phyloP scores from a whole-genome alignment of 2,888 invertebrate genomes.

The Heteromyza rotundicornis region DNA sequence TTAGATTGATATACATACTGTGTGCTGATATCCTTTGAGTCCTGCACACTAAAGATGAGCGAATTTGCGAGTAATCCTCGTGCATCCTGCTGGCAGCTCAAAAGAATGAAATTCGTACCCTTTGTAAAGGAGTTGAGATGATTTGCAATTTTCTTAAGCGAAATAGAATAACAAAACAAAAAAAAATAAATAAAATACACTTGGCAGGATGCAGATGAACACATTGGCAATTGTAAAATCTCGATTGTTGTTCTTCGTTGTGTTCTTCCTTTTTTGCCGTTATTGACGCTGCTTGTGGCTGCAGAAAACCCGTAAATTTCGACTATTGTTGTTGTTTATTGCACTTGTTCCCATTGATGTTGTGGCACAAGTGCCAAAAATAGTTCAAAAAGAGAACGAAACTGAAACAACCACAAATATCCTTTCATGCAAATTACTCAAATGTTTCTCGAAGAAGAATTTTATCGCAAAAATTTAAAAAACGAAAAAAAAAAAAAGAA shows the following conservation, averaged over 20 bases:
- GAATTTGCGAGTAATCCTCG: conserved; percentile 5
- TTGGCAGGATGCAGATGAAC: conserved; percentile 10
- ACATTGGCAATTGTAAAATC: conserved; percentile 18
- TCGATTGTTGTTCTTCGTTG: conserved; percentile 17
- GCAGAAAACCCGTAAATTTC: neutral
- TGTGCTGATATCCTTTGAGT: neutral
- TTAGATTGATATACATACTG: conserved; percentile 18
- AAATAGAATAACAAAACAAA: neutral
- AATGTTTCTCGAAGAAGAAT: conserved; percentile 26
- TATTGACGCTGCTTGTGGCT: conserved; percentile 3
- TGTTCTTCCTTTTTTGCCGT: conserved; percentile 15
- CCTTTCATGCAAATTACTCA: conserved; percentile 35
- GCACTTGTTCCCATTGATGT: neutral
- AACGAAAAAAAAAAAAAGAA: neutral
- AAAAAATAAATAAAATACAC: neutral
- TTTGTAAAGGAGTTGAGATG: neutral
- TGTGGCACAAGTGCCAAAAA: conserved; percentile 4
- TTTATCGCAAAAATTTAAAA: neutral
- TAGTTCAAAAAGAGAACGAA: conserved; percentile 16
- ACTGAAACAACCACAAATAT: conserved; percentile 21
- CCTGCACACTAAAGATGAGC: neutral
- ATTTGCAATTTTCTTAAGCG: conserved; percentile 7
- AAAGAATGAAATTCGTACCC: conserved; percentile 3
- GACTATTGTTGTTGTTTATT: neutral
- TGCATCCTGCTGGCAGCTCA: conserved; percentile 8